Conservation (phyloP, 2,797 vertebrate genomes). For the Apogon hyalosoma region DNA sequence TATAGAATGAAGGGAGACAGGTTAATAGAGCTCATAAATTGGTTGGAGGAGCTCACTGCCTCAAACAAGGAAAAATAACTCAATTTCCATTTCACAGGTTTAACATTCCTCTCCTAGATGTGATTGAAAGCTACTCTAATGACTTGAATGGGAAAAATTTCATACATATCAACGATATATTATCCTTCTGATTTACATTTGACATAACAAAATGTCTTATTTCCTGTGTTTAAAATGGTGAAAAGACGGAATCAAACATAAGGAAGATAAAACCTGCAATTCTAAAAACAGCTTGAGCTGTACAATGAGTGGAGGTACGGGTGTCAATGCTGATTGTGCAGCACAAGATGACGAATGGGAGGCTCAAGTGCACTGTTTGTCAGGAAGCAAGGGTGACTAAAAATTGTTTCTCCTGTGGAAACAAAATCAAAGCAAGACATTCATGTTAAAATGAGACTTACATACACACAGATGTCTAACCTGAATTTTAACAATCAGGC, state of each 20-base stretch:
- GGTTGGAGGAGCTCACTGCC: slow-evolving; percentile 1
- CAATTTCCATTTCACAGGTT: slow-evolving; percentile 7
- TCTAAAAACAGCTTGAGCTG: slow-evolving; percentile 9
- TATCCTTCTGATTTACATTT: neutral
- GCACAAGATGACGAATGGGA: slow-evolving; percentile 4
- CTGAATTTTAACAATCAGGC: neutral
- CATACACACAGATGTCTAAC: neutral
- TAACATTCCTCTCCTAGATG: neutral
- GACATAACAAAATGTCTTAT: neutral
- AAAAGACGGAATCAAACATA: neutral
- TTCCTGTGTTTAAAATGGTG: neutral
- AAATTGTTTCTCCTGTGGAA: neutral
- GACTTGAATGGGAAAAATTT: neutral
- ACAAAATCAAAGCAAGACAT: neutral
- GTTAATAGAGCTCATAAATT: slow-evolving; percentile 23
- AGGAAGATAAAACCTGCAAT: slow-evolving; percentile 15
- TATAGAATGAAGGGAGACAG: slow-evolving; percentile 7
- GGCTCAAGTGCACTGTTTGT: slow-evolving; percentile 16
- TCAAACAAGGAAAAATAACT: slow-evolving; percentile 3
- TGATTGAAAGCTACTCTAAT: slow-evolving; percentile 5
- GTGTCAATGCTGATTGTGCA: slow-evolving; percentile 12
- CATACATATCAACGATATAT: neutral
- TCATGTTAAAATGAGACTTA: neutral
- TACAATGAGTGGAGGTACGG: neutral
- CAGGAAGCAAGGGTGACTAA: slow-evolving; percentile 10